phyloP scores from a whole-genome alignment of 1,140 invertebrate genomes.

The silkworm (Bombyx mori) region ASM3026992v2 NC_085116.1:7087501-7088000 shows the following conservation, averaged over 20 bases:
- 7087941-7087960: slow-evolving; percentile 71
- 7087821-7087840: slow-evolving; percentile 55
- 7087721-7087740: background rate
- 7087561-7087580: slow-evolving; percentile 65
- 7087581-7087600: slow-evolving; percentile 69
- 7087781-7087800: slow-evolving; percentile 36
- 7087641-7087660: slow-evolving; percentile 61
- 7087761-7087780: slow-evolving; percentile 22
- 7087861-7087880: slow-evolving; percentile 59
- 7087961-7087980: slow-evolving; percentile 71
- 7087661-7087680: slow-evolving; percentile 53
- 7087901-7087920: slow-evolving; percentile 67
- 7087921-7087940: slow-evolving; percentile 69
- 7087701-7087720: slow-evolving; percentile 22
- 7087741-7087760: slow-evolving; percentile 9
- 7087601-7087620: slow-evolving; percentile 70
- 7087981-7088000: slow-evolving; percentile 68
- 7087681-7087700: slow-evolving; percentile 52
- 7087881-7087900: slow-evolving; percentile 59
- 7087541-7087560: slow-evolving; percentile 68
- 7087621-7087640: slow-evolving; percentile 52
- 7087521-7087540: slow-evolving; percentile 45
- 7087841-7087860: slow-evolving; percentile 58
- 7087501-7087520: slow-evolving; percentile 29
- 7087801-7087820: slow-evolving; percentile 24